phyloP scores from a whole-genome alignment of 2,113 vertebrate genomes.

The Myotis brandtii region DNA sequence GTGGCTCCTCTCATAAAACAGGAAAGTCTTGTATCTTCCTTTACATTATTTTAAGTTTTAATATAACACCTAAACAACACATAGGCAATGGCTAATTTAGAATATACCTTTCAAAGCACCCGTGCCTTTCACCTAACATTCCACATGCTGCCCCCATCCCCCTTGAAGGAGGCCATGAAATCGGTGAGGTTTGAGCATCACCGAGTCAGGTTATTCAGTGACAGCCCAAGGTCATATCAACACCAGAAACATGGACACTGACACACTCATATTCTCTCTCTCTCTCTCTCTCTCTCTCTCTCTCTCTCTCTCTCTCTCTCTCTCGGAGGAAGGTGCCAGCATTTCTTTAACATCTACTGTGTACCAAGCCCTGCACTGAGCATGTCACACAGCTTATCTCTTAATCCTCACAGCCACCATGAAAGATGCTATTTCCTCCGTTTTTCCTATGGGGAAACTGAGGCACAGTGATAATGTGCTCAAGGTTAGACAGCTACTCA shows the following conservation, averaged over 20 bases:
- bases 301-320: too few relatives aligned
- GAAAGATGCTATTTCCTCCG: background rate
- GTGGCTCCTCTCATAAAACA: background rate
- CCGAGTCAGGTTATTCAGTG: background rate
- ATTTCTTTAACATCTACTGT: background rate
- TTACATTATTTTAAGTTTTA: background rate
- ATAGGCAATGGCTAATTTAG: background rate
- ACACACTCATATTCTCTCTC: background rate
- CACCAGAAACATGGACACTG: background rate
- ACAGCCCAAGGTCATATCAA: background rate
- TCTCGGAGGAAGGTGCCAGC: background rate
- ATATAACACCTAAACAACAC: background rate
- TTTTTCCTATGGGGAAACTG: background rate
- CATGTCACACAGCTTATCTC: background rate
- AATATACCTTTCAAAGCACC: background rate
- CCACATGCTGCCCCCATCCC: background rate
- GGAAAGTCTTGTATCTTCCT: background rate
- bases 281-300: too few relatives aligned
- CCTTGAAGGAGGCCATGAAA: background rate
- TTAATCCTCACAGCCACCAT: background rate
- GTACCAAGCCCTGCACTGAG: accelerated
- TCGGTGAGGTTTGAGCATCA: too few relatives aligned
- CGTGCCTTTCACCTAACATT: background rate
- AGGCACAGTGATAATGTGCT: background rate
- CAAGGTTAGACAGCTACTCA: background rate